A percentile compares a stretch with the other conserved stretches of the same genome.
phyloP scores from a whole-genome alignment of 2,888 invertebrate species.

The Drosophila antonietae region DNA sequence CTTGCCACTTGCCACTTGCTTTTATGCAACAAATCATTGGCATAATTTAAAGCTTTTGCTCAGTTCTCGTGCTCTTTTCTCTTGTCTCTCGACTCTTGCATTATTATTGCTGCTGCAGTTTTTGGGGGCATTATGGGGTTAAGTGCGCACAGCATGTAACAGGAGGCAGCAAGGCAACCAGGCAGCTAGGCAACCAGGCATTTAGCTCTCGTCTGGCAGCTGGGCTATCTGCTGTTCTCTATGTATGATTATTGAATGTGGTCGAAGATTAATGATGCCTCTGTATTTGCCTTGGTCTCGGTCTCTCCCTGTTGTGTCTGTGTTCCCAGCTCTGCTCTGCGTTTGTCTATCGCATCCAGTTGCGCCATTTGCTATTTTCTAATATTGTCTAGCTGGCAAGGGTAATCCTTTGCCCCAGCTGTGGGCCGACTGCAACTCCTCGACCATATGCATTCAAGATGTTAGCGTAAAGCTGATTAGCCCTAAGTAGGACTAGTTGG shows the following conservation, averaged over 20 bases:
- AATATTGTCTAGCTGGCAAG: constrained; percentile 33
- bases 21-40: constrained; percentile 79
- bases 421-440: background rate
- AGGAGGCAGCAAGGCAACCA: constrained; percentile 16
- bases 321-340: constrained; percentile 9
- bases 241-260: constrained; percentile 80
- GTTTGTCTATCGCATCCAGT: constrained; percentile 17
- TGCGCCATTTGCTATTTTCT: constrained; percentile 47
- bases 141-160: constrained; percentile 44
- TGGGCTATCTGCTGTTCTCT: constrained; percentile 43
- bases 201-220: constrained; percentile 48
- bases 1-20: constrained; percentile 59
- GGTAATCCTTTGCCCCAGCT: constrained; percentile 39
- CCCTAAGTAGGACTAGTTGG: background rate
- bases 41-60: constrained; percentile 73
- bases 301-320: constrained; percentile 9
- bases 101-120: constrained; percentile 40
- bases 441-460: constrained; percentile 13
- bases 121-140: constrained; percentile 49
- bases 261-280: constrained; percentile 79
- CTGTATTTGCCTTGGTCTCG: constrained; percentile 39
- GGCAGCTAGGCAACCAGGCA: constrained; percentile 20
- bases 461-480: constrained; percentile 44
- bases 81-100: constrained; percentile 25
- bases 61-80: constrained; percentile 17